Conservation (phyloP, 2,888 invertebrate genomes). For the Dryobotodes eremita region DNA sequence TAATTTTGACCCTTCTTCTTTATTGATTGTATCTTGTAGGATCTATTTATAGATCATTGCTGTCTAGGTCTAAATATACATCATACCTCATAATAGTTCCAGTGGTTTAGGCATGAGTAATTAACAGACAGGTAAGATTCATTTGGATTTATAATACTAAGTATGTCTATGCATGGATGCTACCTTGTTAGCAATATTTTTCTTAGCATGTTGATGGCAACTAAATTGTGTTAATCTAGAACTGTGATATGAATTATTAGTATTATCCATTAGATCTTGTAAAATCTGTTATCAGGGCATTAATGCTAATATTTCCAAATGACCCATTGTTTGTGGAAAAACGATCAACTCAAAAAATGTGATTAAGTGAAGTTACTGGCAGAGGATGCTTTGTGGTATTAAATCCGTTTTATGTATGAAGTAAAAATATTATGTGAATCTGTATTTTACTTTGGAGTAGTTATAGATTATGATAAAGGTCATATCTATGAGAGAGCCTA, state of each 20-base stretch:
- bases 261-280: no score
- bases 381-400: background rate
- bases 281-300: background rate
- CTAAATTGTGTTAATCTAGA: background rate
- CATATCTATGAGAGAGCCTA: background rate
- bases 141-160: no score
- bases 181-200: background rate
- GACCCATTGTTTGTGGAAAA: background rate
- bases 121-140: no score
- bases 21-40: background rate
- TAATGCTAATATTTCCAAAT: background rate
- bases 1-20: no score
- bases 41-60: background rate
- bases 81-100: no score
- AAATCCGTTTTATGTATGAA: background rate
- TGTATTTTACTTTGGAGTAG: background rate
- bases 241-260: no score
- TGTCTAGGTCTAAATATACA: no score
- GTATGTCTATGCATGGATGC: no score
- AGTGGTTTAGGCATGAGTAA: no score
- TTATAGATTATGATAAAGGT: background rate
- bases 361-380: no score
- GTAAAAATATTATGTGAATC: background rate
- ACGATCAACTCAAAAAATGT: no score
- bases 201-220: background rate